Evolutionary conservation across 2,113 vertebrate species (phyloP), one percentile per base, ranked within the genome.

Genomic region (Origma solitaria): DNA sequence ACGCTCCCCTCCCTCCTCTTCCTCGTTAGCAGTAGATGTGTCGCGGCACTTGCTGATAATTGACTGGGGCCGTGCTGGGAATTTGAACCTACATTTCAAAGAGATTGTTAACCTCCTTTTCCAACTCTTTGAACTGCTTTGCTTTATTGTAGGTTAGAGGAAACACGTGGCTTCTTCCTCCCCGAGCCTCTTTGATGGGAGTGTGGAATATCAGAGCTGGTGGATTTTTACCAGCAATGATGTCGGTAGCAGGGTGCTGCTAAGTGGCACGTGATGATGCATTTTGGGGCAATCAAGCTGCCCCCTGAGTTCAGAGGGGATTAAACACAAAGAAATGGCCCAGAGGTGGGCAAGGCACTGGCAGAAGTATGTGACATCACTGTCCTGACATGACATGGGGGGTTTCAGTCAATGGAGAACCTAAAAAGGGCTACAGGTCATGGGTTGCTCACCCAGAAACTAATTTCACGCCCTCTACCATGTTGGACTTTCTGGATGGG

Each of bases 81-180:
- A 90, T 96, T 65, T 15, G 62, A 88, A 83, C 82, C 90, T 92
- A 57, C 82, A 88, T 90, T 96, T 95, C 94, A 84, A 96, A 92
- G 91, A 69, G 82, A 57, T 66, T 17, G 23, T 95, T 95, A 95
- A 92, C 95, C 91, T 97, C 75, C 40, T 96, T 94, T 95, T 40
- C 66, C 84, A 54, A 51, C 78, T 70, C 88, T 96, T 96, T 92
- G 84, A 86, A 90, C 71, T 83, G 64, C n/a, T 54, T 88, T 2
- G 7, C 35, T 89, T 94, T 85, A 62, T 77, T 91, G 87, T n/a
- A 77, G 62, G 85, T 85, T 87, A 91, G 91, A 88, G 87, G 58
- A 91, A 97, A 66, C 47, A 65, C 58, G 61, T 0, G 0, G 33
- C 33, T 82, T 61, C 58, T 82, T 86, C 66, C 73, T 92, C 62